Evolutionary conservation across 2,797 vertebrate genomes (phyloP).

Genomic region (Anabacerthia variegaticeps): DNA sequence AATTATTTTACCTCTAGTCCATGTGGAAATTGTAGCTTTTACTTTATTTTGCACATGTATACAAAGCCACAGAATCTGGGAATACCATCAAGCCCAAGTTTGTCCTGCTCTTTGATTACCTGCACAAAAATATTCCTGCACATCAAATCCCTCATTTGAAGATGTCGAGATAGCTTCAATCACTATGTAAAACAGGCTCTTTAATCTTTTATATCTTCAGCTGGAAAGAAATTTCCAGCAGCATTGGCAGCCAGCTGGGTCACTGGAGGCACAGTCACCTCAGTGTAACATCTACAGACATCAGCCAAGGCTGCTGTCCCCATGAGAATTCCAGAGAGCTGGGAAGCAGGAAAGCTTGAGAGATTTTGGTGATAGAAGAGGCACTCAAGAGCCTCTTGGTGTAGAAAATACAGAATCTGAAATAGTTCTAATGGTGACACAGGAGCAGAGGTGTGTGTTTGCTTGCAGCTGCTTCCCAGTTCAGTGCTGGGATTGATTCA

Average conservation of each 20-base stretch:
- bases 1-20: neutral
- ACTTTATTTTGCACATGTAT: neutral
- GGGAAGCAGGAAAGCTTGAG: neutral
- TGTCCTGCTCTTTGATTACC: neutral
- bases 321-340: neutral
- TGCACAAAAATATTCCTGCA: neutral
- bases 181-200: neutral
- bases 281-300: neutral
- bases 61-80: neutral
- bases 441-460: neutral
- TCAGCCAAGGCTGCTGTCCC: neutral
- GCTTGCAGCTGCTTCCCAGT: neutral
- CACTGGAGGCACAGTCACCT: neutral
- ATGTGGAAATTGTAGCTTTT: neutral
- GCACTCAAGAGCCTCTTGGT: neutral
- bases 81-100: neutral
- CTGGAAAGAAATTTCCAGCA: neutral
- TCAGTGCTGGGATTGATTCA: neutral
- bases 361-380: neutral
- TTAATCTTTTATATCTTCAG: neutral
- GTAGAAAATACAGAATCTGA: neutral
- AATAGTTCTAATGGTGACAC: neutral
- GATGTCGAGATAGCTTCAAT: neutral
- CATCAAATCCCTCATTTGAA: neutral
- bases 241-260: fast-evolving